phyloP scores from a whole-genome alignment of 1,140 invertebrate genomes.

The Diachasmimorpha longicaudata region DNA sequence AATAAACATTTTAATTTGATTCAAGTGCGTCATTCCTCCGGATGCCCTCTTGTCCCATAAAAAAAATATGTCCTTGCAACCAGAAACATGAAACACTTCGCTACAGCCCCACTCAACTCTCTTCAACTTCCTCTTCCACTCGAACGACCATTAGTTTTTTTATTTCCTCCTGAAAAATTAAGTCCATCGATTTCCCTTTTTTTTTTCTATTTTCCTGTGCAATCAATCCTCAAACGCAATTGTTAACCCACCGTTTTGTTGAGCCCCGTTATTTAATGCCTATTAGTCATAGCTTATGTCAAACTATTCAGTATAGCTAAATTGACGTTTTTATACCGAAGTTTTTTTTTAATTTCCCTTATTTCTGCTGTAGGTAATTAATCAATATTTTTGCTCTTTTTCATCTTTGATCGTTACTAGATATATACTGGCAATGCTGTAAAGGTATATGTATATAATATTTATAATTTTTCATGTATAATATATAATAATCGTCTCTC shows the following conservation, averaged over 20 bases:
- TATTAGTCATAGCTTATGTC: constrained; percentile 33
- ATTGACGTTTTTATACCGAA: constrained; percentile 50
- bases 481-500: constrained; percentile 26
- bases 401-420: constrained; percentile 23
- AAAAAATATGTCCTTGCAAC: not conserved
- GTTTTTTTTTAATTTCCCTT: constrained; percentile 18
- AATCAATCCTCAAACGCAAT: not conserved
- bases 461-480: constrained; percentile 20
- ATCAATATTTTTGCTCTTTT: constrained; percentile 7
- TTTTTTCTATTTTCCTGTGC: not conserved
- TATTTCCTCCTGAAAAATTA: not conserved
- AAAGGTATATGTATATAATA: constrained; percentile 27
- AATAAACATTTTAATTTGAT: too few species aligned
- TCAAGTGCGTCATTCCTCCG: too few species aligned
- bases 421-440: constrained; percentile 38
- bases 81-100: constrained; percentile 9
- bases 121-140: not conserved
- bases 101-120: not conserved
- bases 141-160: not conserved
- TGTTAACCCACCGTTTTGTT: not conserved
- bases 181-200: not conserved
- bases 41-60: not conserved
- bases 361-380: constrained; percentile 5
- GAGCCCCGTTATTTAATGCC: constrained; percentile 26
- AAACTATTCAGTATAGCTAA: constrained; percentile 48